Evolutionary conservation across 2,113 vertebrate species (phyloP).

Genomic region (Gymnocephalus cernua): DNA sequence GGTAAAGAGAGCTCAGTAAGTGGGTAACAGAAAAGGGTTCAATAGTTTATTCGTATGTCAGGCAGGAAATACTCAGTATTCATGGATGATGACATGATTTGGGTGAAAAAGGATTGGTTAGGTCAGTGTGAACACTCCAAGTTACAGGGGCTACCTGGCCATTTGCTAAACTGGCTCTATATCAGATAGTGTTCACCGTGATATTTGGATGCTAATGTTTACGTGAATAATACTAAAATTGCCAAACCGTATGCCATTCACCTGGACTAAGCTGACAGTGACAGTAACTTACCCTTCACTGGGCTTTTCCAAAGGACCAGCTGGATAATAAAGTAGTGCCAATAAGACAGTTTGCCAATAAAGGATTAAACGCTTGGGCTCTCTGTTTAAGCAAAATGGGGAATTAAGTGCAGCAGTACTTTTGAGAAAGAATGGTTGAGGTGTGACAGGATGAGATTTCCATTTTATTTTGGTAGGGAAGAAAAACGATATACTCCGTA

Average conservation of each 20-base stretch:
- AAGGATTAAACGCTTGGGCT: slow-evolving; percentile 50
- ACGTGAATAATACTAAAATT: background rate
- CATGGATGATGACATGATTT: no score
- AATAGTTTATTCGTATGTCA: no score
- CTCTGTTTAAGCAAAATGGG: slow-evolving; percentile 43
- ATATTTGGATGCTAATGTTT: no score
- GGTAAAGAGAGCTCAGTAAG: background rate
- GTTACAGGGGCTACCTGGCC: no score
- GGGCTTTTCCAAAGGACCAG: slow-evolving; percentile 16
- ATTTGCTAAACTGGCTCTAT: no score
- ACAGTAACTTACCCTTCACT: slow-evolving; percentile 10
- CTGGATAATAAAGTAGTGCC: slow-evolving; percentile 35
- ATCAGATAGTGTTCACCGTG: no score
- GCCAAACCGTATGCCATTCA: background rate
- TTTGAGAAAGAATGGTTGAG: slow-evolving; percentile 15
- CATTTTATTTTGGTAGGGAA: background rate
- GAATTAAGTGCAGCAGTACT: slow-evolving; percentile 30
- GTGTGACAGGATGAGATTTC: background rate
- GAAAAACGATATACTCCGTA: background rate
- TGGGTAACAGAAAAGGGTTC: background rate
- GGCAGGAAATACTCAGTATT: no score
- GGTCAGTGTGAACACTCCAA: no score
- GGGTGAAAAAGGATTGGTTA: no score
- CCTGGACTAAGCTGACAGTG: slow-evolving; percentile 5
- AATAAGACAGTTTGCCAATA: slow-evolving; percentile 57